Evolutionary conservation across 2,888 invertebrate species (phyloP).

Genomic region (Pyralis farinalis): DNA sequence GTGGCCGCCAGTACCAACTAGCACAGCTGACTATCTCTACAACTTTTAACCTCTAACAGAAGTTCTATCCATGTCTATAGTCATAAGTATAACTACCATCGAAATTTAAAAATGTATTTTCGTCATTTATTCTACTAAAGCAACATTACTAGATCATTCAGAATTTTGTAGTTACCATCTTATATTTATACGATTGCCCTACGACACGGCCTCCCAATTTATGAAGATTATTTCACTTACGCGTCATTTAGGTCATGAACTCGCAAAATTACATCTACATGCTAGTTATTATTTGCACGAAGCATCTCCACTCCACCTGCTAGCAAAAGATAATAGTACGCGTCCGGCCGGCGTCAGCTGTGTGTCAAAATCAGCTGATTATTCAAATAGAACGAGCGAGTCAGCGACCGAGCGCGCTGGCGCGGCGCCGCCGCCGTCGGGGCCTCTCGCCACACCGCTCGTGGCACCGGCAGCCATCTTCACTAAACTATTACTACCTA

Average conservation of each 20-base stretch:
- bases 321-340: constrained; percentile 59
- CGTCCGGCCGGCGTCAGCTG: constrained; percentile 70
- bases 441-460: constrained; percentile 18
- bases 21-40: constrained; percentile 46
- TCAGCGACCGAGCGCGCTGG: constrained; percentile 57
- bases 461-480: constrained; percentile 1
- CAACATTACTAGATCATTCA: no score
- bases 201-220: no score
- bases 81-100: no score
- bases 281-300: constrained; percentile 35
- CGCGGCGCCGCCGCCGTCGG: constrained; percentile 26
- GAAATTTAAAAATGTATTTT: no score
- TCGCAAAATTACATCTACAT: constrained; percentile 5
- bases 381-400: constrained; percentile 77
- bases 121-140: no score
- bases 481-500: constrained; percentile 4
- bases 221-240: neutral
- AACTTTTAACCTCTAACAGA: no score
- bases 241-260: constrained; percentile 1
- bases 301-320: constrained; percentile 34
- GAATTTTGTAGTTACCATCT: no score
- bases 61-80: no score
- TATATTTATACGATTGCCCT: no score
- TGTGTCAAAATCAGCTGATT: constrained; percentile 82
- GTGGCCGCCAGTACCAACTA: constrained; percentile 39